A percentile compares a stretch with the other conserved stretches of the same genome.
These are phyloP conservation scores for Acanthisitta chloris DNA, from an alignment of 2,113 vertebrate genomes.

Conservation along the genomic window DNA sequence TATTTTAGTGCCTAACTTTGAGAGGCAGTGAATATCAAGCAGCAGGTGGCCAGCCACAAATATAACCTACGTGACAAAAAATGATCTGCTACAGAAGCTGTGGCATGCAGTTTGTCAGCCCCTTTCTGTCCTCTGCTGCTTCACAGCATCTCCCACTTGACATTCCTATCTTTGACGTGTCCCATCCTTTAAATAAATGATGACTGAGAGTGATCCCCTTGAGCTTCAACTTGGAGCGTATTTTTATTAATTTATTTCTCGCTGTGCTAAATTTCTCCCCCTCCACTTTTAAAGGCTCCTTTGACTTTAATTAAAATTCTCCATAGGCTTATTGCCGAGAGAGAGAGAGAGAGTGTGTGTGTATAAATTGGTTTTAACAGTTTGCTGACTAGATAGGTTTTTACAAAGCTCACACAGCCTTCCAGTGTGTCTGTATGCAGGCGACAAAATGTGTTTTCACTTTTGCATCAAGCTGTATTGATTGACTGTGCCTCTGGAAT, in stretches of 20 bases:
- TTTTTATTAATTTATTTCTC: constrained; percentile 72
- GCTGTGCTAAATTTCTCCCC: constrained; percentile 47
- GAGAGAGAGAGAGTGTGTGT: neutral
- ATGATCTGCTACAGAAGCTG: neutral
- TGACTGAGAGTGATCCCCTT: constrained; percentile 57
- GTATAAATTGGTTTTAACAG: constrained; percentile 61
- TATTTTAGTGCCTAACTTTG: neutral
- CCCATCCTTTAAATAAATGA: constrained; percentile 68
- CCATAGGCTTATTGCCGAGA: constrained; percentile 44
- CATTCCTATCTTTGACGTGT: constrained; percentile 53
- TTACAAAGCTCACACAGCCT: neutral
- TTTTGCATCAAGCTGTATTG: neutral
- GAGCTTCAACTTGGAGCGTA: constrained; percentile 55
- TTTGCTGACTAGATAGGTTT: constrained; percentile 29
- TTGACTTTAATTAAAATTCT: constrained; percentile 73
- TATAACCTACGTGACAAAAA: constrained; percentile 22
- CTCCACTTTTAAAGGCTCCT: constrained; percentile 59
- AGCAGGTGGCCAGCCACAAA: constrained; percentile 31
- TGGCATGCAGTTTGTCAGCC: neutral
- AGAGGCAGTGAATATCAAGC: constrained; percentile 13
- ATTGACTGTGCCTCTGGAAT: neutral
- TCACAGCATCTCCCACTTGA: constrained; percentile 60
- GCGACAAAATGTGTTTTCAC: neutral
- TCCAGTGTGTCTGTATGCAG: neutral
- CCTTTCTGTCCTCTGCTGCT: constrained; percentile 40